Base-by-base conservation (phyloP, 2,797 vertebrate genomes). In the Acrossocheilus fasciatus region DNA sequence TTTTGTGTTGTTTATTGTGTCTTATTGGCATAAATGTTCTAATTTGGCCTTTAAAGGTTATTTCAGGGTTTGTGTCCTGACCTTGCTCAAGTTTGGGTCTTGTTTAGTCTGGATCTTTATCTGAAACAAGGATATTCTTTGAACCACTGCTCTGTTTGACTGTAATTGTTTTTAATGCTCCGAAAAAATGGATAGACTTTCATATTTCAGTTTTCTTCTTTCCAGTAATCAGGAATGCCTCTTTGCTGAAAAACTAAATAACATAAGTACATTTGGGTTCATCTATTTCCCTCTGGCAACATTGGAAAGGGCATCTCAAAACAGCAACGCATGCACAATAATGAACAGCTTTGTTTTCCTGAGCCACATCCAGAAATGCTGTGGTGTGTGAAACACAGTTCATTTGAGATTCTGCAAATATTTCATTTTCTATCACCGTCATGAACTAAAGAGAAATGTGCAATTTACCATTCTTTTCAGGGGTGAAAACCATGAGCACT, bases 221-320 rank as follows among this genome's bases (percentile, higher is more conserved):
- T 47, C 41, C 23, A 23, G 54, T 7, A 74, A 45, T 76, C 73
- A 66, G 72, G 8, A 82, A 52, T 84, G n/a, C n/a, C 4, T 69
- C 12, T 68, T 68, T 12, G 30, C 62, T 36, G 43, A 81, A 68
- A n/a, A 57, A 26, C 54, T 8, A 68, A 68, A 43, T 45, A 85
- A 39, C 39, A 50, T 59, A 43, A 69, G 64, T 43, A 57, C 64
- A 70, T 77, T 69, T 79, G 36, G 83, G 47, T 70, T 30, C 39
- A 85, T 85, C 17, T 30, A n/a, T 85, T 78, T 85, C 64, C 75
- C 83, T 69, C 34, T 20, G 62, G 83, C 45, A 78, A 69, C n/a
- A 78, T 59, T 59, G 18, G 18, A 72, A 85, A 85, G 75, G 64
- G 83, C 75, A 85, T 72, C 50, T 70, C 17, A 85, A 34, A 79